Base-by-base conservation (phyloP, 2,888 invertebrate genomes). In the Eueremaeus valkanovi region DNA sequence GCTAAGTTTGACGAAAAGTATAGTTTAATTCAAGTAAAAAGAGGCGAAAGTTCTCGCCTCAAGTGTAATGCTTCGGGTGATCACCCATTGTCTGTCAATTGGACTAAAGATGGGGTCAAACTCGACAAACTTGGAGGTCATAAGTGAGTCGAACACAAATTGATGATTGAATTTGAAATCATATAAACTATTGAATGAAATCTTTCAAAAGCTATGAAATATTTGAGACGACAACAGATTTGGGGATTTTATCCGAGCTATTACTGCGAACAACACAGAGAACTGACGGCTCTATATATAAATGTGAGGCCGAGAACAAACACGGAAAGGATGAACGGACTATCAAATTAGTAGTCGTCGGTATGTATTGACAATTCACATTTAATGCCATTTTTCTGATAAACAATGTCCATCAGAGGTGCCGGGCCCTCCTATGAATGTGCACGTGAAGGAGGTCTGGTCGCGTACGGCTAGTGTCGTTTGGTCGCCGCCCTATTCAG, bases 1-100 rank as follows among this genome's bases (percentile, higher is more conserved):
- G 80, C 79, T 40, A 78, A 77, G 51, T 80, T 80, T 76, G 79
- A 78, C 42, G 80, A 80, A 73, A 78, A 78, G 51, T 79, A 78
- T 63, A 77, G 72, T 75, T 76, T 78, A 13, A 63, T 78, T 42
- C 76, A 77, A 18, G 78, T 76, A 11, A 73, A 78, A n/a, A 77
- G 76, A 49, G 79, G 80, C 0, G 79, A 79, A 16, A 77, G 76
- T 45, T 76, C 78, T 27, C 74, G 76, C 36, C 29, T 80, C 1
- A 51, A 75, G 63, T 80, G 80, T 61, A 77, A 79, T 55, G 80
- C 78, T 3, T 76, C 76, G 0, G 80, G 80, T 1, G 80, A 80
- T 40, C 77, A 77, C 36, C 80, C 80, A 1, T 74, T 80, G 18
- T 68, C 75, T 9, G 72, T 80, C n/a, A 76, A 75, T 11, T 80